Evolutionary conservation across 92 coral and sea anemone genomes (phyloP).

Genomic region (Pocillopora meandrina): DNA sequence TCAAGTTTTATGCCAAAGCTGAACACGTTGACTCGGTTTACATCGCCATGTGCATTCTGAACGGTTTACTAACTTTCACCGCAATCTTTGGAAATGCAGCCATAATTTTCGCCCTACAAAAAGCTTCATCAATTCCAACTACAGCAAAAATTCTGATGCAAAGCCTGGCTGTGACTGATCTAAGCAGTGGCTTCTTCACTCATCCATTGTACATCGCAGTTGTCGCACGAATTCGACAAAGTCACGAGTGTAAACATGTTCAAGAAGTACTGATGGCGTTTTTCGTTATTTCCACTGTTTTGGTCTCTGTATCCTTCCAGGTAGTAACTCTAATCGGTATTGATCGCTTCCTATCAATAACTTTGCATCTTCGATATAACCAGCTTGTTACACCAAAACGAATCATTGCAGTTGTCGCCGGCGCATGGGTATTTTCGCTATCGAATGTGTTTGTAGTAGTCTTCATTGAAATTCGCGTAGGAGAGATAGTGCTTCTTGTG

Average conservation of each 20-base stretch:
- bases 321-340: slow-evolving; percentile 8
- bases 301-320: background rate
- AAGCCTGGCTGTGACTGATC: slow-evolving; percentile 19
- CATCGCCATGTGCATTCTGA: background rate
- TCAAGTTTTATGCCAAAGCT: slow-evolving; percentile 15
- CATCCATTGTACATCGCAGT: slow-evolving; percentile 30
- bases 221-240: slow-evolving; percentile 16
- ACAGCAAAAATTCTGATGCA: slow-evolving; percentile 13
- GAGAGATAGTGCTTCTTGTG: slow-evolving; percentile 5
- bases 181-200: background rate
- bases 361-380: slow-evolving; percentile 21
- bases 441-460: background rate
- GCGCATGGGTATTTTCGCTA: background rate
- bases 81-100: slow-evolving; percentile 19
- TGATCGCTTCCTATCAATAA: slow-evolving; percentile 30
- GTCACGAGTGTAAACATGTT: slow-evolving; percentile 3
- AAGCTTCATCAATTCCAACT: slow-evolving; percentile 17
- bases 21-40: slow-evolving; percentile 1
- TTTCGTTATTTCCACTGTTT: background rate
- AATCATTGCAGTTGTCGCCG: background rate
- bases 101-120: slow-evolving; percentile 18
- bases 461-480: background rate
- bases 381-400: slow-evolving; percentile 29
- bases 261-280: slow-evolving; percentile 2
- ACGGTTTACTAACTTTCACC: slow-evolving; percentile 16